Evolutionary conservation across 2,888 invertebrate genomes (phyloP).

Genomic region (Nasonovia ribisnigri): DNA sequence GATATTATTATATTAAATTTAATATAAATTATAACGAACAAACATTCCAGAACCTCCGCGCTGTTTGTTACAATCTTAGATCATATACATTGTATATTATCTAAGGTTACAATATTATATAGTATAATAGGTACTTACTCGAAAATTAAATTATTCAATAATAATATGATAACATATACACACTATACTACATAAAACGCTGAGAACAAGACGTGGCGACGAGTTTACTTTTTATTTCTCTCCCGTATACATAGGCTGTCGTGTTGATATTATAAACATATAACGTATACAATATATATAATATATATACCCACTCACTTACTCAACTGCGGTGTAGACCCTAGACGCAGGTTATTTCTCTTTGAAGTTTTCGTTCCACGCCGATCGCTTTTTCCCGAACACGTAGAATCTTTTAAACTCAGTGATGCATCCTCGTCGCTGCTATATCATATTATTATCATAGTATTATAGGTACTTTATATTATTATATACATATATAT

Average conservation of each 20-base stretch:
- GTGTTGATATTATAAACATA: background rate
- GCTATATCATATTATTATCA: background rate
- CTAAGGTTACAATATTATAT: too few species aligned
- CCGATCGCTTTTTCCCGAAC: background rate
- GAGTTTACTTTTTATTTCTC: background rate
- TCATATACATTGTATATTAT: too few species aligned
- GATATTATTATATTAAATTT: background rate
- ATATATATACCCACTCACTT: background rate
- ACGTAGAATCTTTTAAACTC: conserved; percentile 11
- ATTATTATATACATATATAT: too few species aligned
- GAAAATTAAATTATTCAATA: background rate
- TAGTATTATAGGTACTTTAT: background rate
- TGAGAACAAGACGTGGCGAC: background rate
- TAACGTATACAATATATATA: background rate
- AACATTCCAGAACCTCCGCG: background rate
- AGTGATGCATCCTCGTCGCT: background rate
- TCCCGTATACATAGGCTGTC: background rate
- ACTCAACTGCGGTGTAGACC: background rate
- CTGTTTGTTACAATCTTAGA: background rate
- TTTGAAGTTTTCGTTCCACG: conserved; percentile 16
- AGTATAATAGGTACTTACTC: too few species aligned
- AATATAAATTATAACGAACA: background rate
- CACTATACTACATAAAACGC: background rate
- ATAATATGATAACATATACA: background rate
- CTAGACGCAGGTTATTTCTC: background rate